Evolutionary conservation across 2,113 vertebrate species (phyloP).

Genomic region (Acrocephalus arundinaceus): DNA sequence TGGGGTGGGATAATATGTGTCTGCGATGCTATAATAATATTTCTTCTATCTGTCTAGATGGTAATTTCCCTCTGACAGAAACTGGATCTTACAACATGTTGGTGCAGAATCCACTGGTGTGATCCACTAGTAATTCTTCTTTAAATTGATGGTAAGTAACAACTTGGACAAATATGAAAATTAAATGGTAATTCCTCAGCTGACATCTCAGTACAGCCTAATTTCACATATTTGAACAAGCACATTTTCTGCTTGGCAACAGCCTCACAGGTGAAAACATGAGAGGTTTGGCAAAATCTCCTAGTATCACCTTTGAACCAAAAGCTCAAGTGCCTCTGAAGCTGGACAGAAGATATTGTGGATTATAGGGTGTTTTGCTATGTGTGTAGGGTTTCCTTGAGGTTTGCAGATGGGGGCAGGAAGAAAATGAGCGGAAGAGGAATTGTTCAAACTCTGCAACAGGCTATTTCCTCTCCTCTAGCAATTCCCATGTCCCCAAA

Average conservation of each 20-base stretch:
- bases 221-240: neutral
- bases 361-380: neutral
- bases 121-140: neutral
- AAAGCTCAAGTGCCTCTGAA: neutral
- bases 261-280: neutral
- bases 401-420: neutral
- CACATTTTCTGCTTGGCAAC: neutral
- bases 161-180: neutral
- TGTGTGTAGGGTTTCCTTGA: neutral
- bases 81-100: neutral
- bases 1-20: neutral
- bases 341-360: neutral
- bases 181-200: neutral
- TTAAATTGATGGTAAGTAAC: neutral
- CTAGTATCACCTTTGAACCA: neutral
- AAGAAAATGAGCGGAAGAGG: neutral
- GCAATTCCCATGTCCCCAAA: neutral
- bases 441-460: neutral
- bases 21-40: neutral
- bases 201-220: neutral
- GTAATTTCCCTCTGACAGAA: constrained; percentile 1
- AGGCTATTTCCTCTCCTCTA: neutral
- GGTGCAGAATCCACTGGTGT: neutral
- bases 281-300: neutral
- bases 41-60: constrained; percentile 4